Base-by-base conservation (phyloP, 1,140 invertebrate species). In the Drosophila nigrodunni region DNA sequence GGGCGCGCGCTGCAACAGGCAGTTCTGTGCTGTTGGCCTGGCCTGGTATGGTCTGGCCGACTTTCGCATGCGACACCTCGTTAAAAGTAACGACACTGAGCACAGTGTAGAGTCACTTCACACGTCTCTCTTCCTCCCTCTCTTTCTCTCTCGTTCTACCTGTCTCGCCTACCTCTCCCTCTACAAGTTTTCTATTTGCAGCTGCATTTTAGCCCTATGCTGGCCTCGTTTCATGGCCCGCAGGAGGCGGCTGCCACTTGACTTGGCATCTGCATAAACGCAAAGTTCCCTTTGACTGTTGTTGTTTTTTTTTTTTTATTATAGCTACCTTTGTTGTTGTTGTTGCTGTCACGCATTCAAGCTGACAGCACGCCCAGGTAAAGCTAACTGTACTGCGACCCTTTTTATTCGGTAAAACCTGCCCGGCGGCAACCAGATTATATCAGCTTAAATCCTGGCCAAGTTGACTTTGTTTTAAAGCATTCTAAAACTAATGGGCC, bases 51-150 rank as follows among this genome's bases (percentile, higher is more conserved):
- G 25, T 30, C 37, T 57, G 54, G 54, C 35, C 80, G 76, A 80
- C 66, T 79, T 85, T 89, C 74, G 85, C 74, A 80, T 89, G 85
- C 85, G 85, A 88, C 85, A 88, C 85, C 85, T 88, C 85, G 80
- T 88, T 88, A 88, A 88, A 90, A 89, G 85, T 88, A 88, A 88
- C 85, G 85, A 88, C 85, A 87, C 75, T 68, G 65, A 47, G 71
- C 58, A 60, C 35, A 69, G 80, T 59, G 50, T 69, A 68, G 68
- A 82, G 70, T 75, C 72, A 73, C 72, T 76, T 66, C 77, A 75
- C 64, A 71, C 72, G 71, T 9, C 15, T 47, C 15, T 8, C 34
- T 55, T 15, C 18, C 9, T 15, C 52, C 10, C 46, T 47, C 46
- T 47, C 46, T 21, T 18, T 2, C 13, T 15, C 35, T 5, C 34